Conservation (phyloP, 2,113 vertebrate species). For the Odontophorus gujanensis region DNA sequence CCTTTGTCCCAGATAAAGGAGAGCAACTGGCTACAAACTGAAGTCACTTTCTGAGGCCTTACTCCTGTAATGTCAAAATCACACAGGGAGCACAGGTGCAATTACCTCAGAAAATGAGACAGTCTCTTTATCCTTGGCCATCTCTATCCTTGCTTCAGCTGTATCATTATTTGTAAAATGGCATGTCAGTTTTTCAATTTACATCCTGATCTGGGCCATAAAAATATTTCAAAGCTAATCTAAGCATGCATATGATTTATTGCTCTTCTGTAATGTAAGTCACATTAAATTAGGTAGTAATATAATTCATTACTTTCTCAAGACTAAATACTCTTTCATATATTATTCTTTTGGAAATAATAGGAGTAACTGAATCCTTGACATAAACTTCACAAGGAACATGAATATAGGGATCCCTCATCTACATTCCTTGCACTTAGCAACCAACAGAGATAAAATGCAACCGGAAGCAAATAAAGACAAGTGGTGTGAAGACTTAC, state of each 20-base stretch:
- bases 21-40: neutral
- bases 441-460: neutral
- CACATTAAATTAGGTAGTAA: conserved; percentile 57
- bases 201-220: conserved; percentile 40
- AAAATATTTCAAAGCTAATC: conserved; percentile 51
- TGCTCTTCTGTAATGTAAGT: conserved; percentile 8
- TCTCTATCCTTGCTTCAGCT: neutral
- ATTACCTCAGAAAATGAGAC: conserved; percentile 8
- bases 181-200: conserved; percentile 60
- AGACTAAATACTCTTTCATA: conserved; percentile 43
- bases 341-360: conserved; percentile 33
- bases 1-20: neutral
- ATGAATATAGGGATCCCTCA: neutral
- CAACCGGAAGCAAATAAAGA: neutral
- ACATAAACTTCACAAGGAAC: neutral
- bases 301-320: conserved; percentile 50
- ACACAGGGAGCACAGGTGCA: neutral
- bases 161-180: conserved; percentile 39
- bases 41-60: neutral
- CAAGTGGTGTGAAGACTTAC: neutral
- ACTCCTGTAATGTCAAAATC: neutral
- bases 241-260: conserved; percentile 50
- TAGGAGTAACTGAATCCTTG: conserved; percentile 12
- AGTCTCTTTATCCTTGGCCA: conserved; percentile 21
- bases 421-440: neutral